Base-by-base conservation (phyloP, 1,140 invertebrate species). In the Papilio machaon region DNA sequence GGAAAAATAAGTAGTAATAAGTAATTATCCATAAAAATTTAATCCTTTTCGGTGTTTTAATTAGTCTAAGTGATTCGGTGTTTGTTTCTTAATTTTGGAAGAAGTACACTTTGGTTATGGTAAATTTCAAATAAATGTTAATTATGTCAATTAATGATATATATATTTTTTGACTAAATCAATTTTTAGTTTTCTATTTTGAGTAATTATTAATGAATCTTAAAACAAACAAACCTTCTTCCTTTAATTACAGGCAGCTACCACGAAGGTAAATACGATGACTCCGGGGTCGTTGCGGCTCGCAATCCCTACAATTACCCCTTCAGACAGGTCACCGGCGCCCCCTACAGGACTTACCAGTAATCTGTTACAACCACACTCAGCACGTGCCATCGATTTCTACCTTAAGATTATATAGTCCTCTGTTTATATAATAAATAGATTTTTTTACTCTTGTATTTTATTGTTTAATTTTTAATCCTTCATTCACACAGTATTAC, bases 241-340 rank as follows among this genome's bases (percentile, higher is more conserved):
- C n/a, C n/a, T 81, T 17, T 47, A 13, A 80, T 90, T 88, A 0
- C 90, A 94, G 92, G 92, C 49, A 92, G 91, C 80, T 94, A 93
- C 90, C 88, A 86, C 83, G 88, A 90, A 4, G 91, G 88, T 19
- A 91, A 92, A 83, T 92, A 94, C 81, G 80, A 52, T 64, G 87
- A 88, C 13, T 38, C 88, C 0, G 88, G 87, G 1, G 64, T 70
- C 30, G 30, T 70, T 10, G 85, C 87, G 0, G 89, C 89, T 15
- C 86, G 91, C 19, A 80, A 82, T 6, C 82, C 84, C 17, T 88
- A 88, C 84, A 86, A 83, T 67, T 86, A 87, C 49, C 86, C 85
- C 5, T 52, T 74, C 58, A 80, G 77, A 7, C 80, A 79, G 3
- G 85, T 83, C 79, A 67, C 86, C 67, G 78, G 83, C 8, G 84